These are phyloP conservation scores for Diplosoma virens DNA, from an alignment of 23 tunicate species.

Conservation along the genomic window DNA sequence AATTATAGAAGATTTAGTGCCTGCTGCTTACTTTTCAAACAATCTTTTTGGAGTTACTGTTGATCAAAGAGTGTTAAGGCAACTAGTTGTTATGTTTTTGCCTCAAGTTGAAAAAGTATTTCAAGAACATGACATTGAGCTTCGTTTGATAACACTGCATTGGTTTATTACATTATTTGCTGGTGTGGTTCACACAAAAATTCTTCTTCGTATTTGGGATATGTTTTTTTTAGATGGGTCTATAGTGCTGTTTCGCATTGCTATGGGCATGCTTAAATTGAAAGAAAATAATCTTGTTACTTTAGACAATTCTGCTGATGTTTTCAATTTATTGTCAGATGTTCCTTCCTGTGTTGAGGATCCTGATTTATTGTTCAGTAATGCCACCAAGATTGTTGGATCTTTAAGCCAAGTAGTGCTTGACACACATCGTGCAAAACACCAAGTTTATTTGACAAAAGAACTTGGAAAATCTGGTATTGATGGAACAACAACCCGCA, in stretches of 20 bases:
- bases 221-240: constrained; percentile 81
- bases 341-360: constrained; percentile 64
- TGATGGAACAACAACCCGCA: constrained; percentile 27
- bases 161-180: constrained; percentile 85
- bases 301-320: constrained; percentile 62
- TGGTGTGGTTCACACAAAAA: constrained; percentile 76
- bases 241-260: constrained; percentile 60
- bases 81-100: constrained; percentile 50
- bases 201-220: constrained; percentile 84
- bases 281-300: constrained; percentile 13
- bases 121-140: constrained; percentile 73
- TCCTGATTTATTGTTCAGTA: constrained; percentile 41
- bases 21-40: constrained; percentile 52
- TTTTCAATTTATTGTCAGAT: constrained; percentile 71
- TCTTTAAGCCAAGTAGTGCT: constrained; percentile 63
- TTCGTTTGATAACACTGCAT: constrained; percentile 59
- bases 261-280: constrained; percentile 69
- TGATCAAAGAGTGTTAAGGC: constrained; percentile 81
- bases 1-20: constrained; percentile 68
- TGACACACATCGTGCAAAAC: constrained; percentile 74
- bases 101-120: constrained; percentile 58
- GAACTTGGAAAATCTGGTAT: constrained; percentile 43
- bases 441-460: constrained; percentile 54
- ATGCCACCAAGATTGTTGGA: constrained; percentile 52
- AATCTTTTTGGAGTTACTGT: constrained; percentile 79